A percentile compares a stretch with the other conserved stretches of the same genome.
Evolutionary conservation across 2,113 vertebrate species (phyloP).

Genomic region (Spizaetus ornatus): DNA sequence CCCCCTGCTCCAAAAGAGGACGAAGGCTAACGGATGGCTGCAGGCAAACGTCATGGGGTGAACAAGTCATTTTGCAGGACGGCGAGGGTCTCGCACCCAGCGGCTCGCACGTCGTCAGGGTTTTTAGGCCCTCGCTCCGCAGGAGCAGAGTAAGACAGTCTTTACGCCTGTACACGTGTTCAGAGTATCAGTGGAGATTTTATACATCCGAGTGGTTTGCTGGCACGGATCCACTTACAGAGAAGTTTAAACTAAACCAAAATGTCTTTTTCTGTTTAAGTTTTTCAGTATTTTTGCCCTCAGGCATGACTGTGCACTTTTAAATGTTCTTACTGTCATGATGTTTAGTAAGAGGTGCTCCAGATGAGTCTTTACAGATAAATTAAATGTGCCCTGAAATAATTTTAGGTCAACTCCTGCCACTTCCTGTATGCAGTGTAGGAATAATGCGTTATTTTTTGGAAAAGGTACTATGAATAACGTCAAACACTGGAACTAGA

Average conservation of each 20-base stretch:
- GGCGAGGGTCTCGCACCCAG: accelerated
- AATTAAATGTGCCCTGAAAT: not conserved
- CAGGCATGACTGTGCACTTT: not conserved
- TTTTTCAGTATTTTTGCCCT: not conserved
- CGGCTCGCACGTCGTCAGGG: accelerated
- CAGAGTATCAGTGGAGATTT: not conserved
- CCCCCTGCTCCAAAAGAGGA: not conserved
- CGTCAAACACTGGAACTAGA: not conserved
- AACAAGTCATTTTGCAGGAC: not conserved
- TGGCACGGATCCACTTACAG: not conserved
- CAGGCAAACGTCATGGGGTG: accelerated
- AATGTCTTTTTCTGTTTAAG: not conserved
- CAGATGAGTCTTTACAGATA: not conserved
- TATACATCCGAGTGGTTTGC: accelerated
- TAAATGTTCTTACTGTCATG: not conserved
- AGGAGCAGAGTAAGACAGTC: not conserved
- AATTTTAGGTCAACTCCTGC: not conserved
- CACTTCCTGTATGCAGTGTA: not conserved
- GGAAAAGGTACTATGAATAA: not conserved
- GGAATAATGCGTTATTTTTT: not conserved
- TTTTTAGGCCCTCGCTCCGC: not conserved
- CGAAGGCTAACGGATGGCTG: accelerated
- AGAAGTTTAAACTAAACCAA: not conserved
- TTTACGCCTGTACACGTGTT: accelerated
- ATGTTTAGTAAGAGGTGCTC: not conserved